Percentiles rank a stretch among this genome's conserved stretches.
phyloP scores from a whole-genome alignment of 2,113 vertebrate genomes.

The Myrmophylax atrothorax region DNA sequence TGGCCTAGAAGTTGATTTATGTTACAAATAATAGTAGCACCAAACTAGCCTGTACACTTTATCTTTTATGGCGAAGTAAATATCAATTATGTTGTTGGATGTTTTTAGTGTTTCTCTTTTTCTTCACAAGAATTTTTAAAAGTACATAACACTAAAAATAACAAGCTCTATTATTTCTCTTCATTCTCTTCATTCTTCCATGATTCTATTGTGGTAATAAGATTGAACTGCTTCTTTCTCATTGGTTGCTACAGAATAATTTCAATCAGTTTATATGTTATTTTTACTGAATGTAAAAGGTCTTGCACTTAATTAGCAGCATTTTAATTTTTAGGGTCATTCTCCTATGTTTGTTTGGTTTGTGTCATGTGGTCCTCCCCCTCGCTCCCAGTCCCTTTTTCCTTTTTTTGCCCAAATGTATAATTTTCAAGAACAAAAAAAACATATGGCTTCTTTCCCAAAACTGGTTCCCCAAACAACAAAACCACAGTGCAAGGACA shows the following conservation, averaged over 20 bases:
- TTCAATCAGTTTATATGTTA: background rate
- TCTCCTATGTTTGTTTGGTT: background rate
- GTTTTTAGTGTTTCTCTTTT: background rate
- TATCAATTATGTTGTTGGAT: background rate
- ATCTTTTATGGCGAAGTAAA: background rate
- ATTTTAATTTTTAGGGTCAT: background rate
- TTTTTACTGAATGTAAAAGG: background rate
- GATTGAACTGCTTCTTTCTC: background rate
- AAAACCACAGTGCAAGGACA: background rate
- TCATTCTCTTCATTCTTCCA: background rate
- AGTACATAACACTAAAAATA: background rate
- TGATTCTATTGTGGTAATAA: background rate
- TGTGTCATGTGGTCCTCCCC: accelerated
- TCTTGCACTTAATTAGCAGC: background rate
- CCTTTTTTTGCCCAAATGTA: accelerated
- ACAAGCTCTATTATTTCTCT: background rate
- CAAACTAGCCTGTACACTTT: background rate
- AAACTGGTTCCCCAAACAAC: background rate
- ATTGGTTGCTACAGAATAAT: background rate
- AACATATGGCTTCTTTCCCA: background rate
- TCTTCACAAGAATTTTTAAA: background rate
- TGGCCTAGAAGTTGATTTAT: background rate
- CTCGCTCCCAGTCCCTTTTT: accelerated
- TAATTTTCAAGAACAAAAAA: background rate
- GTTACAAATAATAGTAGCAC: background rate